Evolutionary conservation across 2,113 vertebrate genomes (phyloP).

Genomic region (Polypterus senegalus): DNA sequence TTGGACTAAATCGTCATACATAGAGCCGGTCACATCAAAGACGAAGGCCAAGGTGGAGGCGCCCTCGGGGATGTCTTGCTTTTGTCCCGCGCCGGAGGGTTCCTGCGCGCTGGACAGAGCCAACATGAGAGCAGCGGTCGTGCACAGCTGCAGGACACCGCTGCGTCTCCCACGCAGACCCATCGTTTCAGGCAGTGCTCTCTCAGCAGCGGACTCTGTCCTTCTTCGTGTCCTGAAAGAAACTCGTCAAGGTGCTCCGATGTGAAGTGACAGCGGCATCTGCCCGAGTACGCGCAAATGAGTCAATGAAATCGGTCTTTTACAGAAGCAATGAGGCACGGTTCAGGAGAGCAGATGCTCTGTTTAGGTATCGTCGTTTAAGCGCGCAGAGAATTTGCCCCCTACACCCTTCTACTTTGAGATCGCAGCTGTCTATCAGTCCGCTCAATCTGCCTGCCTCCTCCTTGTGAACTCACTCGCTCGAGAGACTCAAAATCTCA

Average conservation of each 20-base stretch:
- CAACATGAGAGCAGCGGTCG: conserved; percentile 27
- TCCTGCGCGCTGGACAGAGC: conserved; percentile 41
- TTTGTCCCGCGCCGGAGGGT: conserved; percentile 19
- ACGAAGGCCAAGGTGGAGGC: conserved; percentile 93
- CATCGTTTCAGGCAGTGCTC: neutral
- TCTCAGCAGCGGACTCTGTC: conserved; percentile 11
- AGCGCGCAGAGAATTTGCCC: too few species aligned
- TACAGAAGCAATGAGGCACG: too few species aligned
- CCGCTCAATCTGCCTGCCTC: too few species aligned
- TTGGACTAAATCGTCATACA: conserved; percentile 96
- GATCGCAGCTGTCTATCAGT: too few species aligned
- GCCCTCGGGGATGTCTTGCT: conserved; percentile 69
- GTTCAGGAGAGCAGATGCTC: too few species aligned
- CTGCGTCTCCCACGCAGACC: neutral
- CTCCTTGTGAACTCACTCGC: conserved; percentile 2
- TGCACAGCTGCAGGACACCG: conserved; percentile 24
- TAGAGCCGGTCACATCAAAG: conserved; percentile 97
- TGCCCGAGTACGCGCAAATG: conserved; percentile 15
- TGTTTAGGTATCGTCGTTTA: too few species aligned
- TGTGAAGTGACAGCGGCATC: conserved; percentile 22
- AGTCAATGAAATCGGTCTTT: too few species aligned
- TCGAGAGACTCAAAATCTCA: conserved; percentile 25
- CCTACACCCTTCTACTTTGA: too few species aligned
- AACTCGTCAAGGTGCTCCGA: conserved; percentile 13
- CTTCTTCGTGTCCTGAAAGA: conserved; percentile 1